Conservation (phyloP, 2,113 vertebrate genomes). For the Tiliqua scincoides region DNA sequence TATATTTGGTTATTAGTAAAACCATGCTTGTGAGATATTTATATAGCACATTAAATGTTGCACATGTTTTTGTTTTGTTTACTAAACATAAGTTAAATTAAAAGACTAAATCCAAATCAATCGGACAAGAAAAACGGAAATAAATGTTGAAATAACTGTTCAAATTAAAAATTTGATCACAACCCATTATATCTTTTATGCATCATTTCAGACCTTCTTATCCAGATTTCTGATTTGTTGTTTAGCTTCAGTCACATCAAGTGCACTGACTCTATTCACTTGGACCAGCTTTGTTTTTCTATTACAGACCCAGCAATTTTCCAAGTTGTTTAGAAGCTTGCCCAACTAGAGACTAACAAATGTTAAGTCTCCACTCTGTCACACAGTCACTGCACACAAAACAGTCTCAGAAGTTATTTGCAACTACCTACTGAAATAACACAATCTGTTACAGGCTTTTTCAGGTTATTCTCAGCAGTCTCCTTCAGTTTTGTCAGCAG, state of each 20-base stretch:
- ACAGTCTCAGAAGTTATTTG: background rate
- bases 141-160: too few relatives aligned
- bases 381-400: background rate
- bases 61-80: too few relatives aligned
- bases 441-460: constrained; percentile 95
- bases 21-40: too few relatives aligned
- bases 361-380: background rate
- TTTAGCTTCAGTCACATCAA: background rate
- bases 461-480: constrained; percentile 92
- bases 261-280: background rate
- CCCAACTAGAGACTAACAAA: background rate
- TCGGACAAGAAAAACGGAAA: too few relatives aligned
- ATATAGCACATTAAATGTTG: too few relatives aligned
- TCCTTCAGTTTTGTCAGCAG: constrained; percentile 96
- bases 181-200: background rate
- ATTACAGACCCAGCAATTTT: background rate
- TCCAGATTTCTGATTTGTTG: too few relatives aligned
- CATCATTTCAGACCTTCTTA: background rate
- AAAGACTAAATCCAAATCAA: too few relatives aligned
- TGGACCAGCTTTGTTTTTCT: background rate
- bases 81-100: too few relatives aligned
- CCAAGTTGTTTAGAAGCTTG: background rate
- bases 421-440: constrained; percentile 91
- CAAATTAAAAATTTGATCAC: background rate
- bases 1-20: too few relatives aligned